Evolutionary conservation across 1,140 invertebrate genomes (phyloP), one percentile per base, ranked within the genome.

Genomic region (Frieseomelitta varia): DNA sequence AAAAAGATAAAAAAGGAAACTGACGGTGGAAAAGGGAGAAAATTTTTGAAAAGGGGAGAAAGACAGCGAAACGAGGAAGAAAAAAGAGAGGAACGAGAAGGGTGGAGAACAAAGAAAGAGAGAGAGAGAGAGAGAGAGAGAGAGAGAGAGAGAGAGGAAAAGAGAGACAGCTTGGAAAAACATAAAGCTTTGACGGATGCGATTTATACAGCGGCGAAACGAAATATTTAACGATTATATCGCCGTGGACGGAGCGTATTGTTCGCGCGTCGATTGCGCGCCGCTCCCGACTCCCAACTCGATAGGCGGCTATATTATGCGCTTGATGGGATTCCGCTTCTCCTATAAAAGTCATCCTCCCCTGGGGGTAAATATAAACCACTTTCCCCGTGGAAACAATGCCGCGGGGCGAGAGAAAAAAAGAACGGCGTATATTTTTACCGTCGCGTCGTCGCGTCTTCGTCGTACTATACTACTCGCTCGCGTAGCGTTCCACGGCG

Each of bases 211-310:
- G 71, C 79, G 61, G 39, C 55, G 75, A 84, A 84, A 84, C 81
- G 81, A 84, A 84, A 84, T 84, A 84, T 84, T 79, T 84, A 84
- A 84, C 81, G 81, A 84, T 71, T 79, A 79, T 79, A 79, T 79
- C 75, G 67, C 21, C 4, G 17, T n/a, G 75, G 19, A 27, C 17
- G 65, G 47, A 27, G 55, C 67, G 81, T 72, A 84, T 84, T 84
- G 81, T 84, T 78, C 81, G 73, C 72, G 81, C 73, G 81, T 82
- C 81, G 81, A 82, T 82, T 77, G 81, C 67, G 75, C 75, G 55
- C 55, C 67, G 65, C 56, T 63, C n/a, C 67, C 63, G 61, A 53
- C 81, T 47, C 8, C 39, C 27, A 53, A 84, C 53, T 68, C 81
- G 81, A 84, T 79, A 84, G 75, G 55, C 75, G 75, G 67, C 76